Evolutionary conservation across 1,140 invertebrate species (phyloP).

Genomic region (Aphelenchoides besseyi): DNA sequence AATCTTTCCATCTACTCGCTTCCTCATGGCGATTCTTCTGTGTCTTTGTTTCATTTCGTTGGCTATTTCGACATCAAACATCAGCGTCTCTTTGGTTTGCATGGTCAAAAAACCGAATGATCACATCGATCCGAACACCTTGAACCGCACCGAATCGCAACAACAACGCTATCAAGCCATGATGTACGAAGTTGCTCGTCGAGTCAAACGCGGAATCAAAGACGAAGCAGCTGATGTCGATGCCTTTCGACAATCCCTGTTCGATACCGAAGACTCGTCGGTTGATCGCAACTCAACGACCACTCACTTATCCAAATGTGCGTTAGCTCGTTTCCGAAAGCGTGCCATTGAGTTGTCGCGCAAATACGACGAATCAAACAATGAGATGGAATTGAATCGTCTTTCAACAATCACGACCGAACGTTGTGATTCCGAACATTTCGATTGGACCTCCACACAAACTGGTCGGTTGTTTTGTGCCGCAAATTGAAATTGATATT

Average conservation of each 20-base stretch:
- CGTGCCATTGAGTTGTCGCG: constrained; percentile 24
- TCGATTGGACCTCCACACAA: constrained; percentile 51
- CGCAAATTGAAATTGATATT: constrained; percentile 31
- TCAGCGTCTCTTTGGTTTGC: constrained; percentile 33
- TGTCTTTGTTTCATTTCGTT: constrained; percentile 59
- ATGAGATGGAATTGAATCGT: constrained; percentile 22
- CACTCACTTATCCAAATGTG: constrained; percentile 26
- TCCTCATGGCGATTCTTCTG: constrained; percentile 57
- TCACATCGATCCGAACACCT: not conserved
- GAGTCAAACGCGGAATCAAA: constrained; percentile 6
- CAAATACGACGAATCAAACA: not conserved
- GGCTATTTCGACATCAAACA: constrained; percentile 46
- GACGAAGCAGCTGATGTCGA: constrained; percentile 10
- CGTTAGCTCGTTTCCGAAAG: constrained; percentile 16
- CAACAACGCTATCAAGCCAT: not conserved
- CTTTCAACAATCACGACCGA: constrained; percentile 41
- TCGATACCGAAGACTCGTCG: not conserved
- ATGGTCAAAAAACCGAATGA: constrained; percentile 33
- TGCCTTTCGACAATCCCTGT: not conserved
- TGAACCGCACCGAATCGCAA: constrained; percentile 15
- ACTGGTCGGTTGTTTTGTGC: constrained; percentile 35
- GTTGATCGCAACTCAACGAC: not conserved
- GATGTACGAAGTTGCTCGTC: not conserved
- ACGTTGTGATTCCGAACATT: constrained; percentile 41
- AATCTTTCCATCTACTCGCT: constrained; percentile 58